Base-by-base conservation (phyloP, 2,113 vertebrate species). In the Mastomys natalensis region DNA sequence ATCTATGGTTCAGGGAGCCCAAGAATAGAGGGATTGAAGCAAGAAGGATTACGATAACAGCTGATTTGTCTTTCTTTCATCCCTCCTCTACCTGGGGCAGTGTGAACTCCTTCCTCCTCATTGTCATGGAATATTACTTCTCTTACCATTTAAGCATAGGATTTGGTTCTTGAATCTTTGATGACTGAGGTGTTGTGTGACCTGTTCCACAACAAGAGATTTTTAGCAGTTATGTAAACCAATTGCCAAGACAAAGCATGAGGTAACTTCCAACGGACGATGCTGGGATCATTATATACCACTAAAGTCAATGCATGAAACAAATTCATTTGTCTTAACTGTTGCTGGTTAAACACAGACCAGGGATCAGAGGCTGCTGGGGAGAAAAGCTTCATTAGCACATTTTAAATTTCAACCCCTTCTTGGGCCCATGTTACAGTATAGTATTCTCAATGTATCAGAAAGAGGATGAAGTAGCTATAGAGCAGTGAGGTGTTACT, bases 101-200 rank as follows among this genome's bases (percentile, higher is more conserved):
- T 31, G 16, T 74, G 0, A 4, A 37, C 62, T 37, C 0, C 51
- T 19, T 4, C 8, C 37, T 76, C 78, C 84, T n/a, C 4, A 6
- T 37, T 45, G 16, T 64, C 24, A 31, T 37, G 9, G 43, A 45
- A 55, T 43, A 48, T 86, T 0, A 0, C 51, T 93, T 82, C 13
- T 17, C n/a, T 55, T 15, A 80, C 12, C 40, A 37, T 76, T 4
- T 73, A 45, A 73, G 24, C 43, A 16, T 64, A 22, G 16, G 37
- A n/a, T 89, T 64, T 6, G 62, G 34, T 43, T 73, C 31, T 70
- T 43, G 78, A 64, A 7, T 66, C 60, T 68, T 68, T 19, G 16
- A 66, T 31, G 10, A 34, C 8, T 68, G 6, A 68, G 13, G 15
- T 72, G 15, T 86, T 68, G 51, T 90, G 11, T 66, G 48, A 19